These are phyloP conservation scores for Hypselothyrea guttata DNA, from an alignment of 2,888 invertebrate species.

Conservation along the genomic window DNA sequence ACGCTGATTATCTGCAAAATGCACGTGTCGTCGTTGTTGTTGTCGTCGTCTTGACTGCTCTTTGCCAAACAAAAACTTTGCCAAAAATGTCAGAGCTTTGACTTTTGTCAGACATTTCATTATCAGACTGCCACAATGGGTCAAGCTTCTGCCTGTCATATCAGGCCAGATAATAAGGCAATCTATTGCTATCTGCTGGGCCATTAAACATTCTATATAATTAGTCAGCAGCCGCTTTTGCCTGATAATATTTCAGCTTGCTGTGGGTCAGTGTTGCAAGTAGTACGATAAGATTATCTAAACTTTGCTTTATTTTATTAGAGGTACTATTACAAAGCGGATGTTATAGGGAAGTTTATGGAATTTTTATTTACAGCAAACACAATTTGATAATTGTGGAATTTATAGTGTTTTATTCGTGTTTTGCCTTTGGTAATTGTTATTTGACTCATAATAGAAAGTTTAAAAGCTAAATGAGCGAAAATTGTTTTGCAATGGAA, in stretches of 20 bases:
- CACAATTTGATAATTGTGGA: no score
- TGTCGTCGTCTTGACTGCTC: constrained; percentile 22
- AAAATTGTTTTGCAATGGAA: no score
- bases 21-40: constrained; percentile 53
- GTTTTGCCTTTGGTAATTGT: no score
- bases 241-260: not conserved
- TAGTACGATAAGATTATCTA: not conserved
- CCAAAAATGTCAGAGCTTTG: constrained; percentile 54
- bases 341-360: no score
- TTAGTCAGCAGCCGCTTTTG: not conserved
- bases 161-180: not conserved
- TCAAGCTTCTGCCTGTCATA: constrained; percentile 5
- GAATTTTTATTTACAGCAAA: no score
- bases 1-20: constrained; percentile 70
- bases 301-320: not conserved
- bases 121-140: constrained; percentile 41
- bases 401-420: no score
- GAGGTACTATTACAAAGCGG: no score
- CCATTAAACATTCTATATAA: not conserved
- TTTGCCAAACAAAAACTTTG: constrained; percentile 43
- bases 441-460: no score
- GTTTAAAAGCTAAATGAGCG: no score
- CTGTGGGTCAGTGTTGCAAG: constrained; percentile 24
- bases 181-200: no score
- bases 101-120: constrained; percentile 51